phyloP scores from a whole-genome alignment of 2,797 vertebrate species.

The Vultur gryphus region DNA sequence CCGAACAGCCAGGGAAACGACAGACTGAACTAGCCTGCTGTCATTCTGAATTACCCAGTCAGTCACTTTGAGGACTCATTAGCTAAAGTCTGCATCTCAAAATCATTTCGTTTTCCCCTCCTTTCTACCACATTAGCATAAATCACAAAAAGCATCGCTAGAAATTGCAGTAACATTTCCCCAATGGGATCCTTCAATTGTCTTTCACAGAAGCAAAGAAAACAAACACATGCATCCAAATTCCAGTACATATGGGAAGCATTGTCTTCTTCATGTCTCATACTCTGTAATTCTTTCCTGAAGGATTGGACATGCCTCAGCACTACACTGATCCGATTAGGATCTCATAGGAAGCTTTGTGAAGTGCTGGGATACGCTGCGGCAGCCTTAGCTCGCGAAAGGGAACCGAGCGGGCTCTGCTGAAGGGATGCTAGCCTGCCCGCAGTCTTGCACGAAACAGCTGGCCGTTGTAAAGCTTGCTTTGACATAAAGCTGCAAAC shows the following conservation, averaged over 20 bases:
- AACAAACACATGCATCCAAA: not conserved
- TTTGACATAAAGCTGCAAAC: not conserved
- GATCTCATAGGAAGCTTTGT: not conserved
- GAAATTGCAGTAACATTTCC: not conserved
- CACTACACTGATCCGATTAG: not conserved
- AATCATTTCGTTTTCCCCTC: not conserved
- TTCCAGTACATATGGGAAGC: not conserved
- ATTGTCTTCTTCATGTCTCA: not conserved
- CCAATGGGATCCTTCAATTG: not conserved
- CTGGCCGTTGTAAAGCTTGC: not conserved
- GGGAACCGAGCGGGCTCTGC: not conserved
- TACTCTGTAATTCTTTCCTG: not conserved
- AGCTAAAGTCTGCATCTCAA: not conserved
- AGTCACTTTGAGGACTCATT: not conserved
- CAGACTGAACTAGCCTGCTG: not conserved
- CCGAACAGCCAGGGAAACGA: not conserved
- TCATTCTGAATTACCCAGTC: not conserved
- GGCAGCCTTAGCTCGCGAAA: not conserved
- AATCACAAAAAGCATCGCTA: not conserved
- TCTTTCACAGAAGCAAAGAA: not conserved
- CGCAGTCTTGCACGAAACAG: fast-evolving
- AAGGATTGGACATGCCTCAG: not conserved
- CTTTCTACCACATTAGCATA: not conserved
- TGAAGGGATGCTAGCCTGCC: not conserved
- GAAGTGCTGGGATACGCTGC: not conserved